Percentiles rank a stretch among this genome's conserved stretches.
These are phyloP conservation scores for Osmerus eperlanus DNA, from an alignment of 2,113 vertebrate species.

Conservation along the genomic window DNA sequence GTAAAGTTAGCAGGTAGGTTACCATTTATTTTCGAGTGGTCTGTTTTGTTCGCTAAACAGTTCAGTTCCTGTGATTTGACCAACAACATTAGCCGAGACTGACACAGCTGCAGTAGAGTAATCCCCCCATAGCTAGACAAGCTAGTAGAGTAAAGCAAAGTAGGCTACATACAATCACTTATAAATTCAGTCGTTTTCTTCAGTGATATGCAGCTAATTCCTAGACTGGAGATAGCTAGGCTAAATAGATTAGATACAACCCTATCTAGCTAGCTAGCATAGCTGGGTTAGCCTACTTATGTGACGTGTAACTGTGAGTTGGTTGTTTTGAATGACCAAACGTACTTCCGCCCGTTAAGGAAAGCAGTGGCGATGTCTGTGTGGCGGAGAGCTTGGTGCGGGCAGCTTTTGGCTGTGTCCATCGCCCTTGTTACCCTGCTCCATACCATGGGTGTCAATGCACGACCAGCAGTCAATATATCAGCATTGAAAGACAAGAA, in stretches of 20 bases:
- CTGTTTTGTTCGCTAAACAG: no score
- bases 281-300: background rate
- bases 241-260: background rate
- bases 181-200: no score
- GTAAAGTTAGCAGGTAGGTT: background rate
- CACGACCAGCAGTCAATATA: conserved; percentile 84
- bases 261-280: conserved; percentile 3
- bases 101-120: no score
- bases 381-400: conserved; percentile 54
- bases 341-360: background rate
- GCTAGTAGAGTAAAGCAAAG: no score
- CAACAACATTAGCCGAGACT: no score
- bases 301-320: no score
- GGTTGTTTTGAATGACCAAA: background rate
- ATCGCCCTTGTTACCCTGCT: conserved; percentile 70
- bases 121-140: no score
- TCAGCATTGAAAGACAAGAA: conserved; percentile 76
- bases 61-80: no score
- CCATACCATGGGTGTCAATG: conserved; percentile 67
- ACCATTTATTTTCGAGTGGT: background rate
- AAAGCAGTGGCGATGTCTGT: conserved; percentile 62
- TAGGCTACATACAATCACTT: no score
- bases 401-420: conserved; percentile 60
- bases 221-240: no score
- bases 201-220: no score